phyloP scores from a whole-genome alignment of 1,140 invertebrate species.

The Maniola jurtina region DNA sequence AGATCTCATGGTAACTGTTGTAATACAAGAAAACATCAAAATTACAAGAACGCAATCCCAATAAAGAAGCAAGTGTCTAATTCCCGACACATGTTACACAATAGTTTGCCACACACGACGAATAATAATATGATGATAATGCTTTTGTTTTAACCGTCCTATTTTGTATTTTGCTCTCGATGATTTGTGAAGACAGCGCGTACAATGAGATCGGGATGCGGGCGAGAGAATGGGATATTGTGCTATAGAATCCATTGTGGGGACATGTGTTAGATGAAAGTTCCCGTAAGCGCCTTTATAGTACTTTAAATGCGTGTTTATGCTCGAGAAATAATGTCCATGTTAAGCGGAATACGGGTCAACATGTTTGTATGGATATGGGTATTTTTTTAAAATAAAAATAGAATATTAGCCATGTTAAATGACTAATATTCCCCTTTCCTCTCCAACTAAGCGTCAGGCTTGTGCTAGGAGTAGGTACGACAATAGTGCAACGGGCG shows the following conservation, averaged over 20 bases:
- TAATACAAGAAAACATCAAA: too few species aligned
- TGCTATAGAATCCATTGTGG: conserved; percentile 28
- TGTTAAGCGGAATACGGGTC: neutral
- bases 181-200: conserved; percentile 36
- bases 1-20: too few species aligned
- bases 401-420: too few species aligned
- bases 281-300: conserved; percentile 21
- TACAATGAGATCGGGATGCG: conserved; percentile 41
- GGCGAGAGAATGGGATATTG: conserved; percentile 37
- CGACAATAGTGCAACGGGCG: too few species aligned
- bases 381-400: too few species aligned
- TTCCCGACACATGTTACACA: conserved; percentile 32
- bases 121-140: conserved; percentile 18
- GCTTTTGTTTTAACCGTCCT: conserved; percentile 34
- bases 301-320: conserved; percentile 17
- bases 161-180: conserved; percentile 28
- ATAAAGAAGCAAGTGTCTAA: conserved; percentile 29
- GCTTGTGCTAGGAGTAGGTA: too few species aligned
- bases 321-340: neutral
- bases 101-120: conserved; percentile 38
- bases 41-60: neutral
- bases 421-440: too few species aligned
- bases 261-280: conserved; percentile 37
- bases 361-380: neutral
- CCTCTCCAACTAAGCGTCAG: too few species aligned